These are phyloP conservation scores for Synaphobranchus kaupii DNA, from an alignment of 2,797 vertebrate species.

Conservation along the genomic window DNA sequence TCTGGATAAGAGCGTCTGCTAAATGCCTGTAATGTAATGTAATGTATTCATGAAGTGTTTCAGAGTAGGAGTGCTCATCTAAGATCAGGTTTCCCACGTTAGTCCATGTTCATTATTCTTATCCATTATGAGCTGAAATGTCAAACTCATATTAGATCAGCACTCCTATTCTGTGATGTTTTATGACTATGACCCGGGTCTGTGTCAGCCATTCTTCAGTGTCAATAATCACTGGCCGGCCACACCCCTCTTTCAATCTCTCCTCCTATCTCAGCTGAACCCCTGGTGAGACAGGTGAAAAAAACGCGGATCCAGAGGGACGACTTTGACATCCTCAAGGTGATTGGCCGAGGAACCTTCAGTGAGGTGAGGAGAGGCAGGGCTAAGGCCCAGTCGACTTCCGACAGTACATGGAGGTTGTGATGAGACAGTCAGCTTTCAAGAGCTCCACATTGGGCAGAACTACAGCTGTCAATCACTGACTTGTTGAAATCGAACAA, in stretches of 20 bases:
- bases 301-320: conserved; percentile 79
- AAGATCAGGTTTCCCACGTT: no score
- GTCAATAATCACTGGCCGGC: background rate
- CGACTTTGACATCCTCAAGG: conserved; percentile 85
- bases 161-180: no score
- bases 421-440: background rate
- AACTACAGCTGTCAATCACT: background rate
- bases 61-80: no score
- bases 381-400: background rate
- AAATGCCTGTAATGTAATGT: no score
- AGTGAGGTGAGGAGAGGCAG: conserved; percentile 67
- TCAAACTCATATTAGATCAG: no score
- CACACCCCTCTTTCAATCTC: background rate
- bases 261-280: conserved; percentile 68
- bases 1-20: no score
- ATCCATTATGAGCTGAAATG: no score
- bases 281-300: conserved; percentile 75
- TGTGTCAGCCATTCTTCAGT: background rate
- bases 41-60: no score
- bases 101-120: no score
- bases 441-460: background rate
- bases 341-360: conserved; percentile 85
- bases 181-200: no score
- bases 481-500: background rate
- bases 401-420: background rate